Evolutionary conservation across 1,140 invertebrate genomes (phyloP).

Genomic region (Tribolium madens): DNA sequence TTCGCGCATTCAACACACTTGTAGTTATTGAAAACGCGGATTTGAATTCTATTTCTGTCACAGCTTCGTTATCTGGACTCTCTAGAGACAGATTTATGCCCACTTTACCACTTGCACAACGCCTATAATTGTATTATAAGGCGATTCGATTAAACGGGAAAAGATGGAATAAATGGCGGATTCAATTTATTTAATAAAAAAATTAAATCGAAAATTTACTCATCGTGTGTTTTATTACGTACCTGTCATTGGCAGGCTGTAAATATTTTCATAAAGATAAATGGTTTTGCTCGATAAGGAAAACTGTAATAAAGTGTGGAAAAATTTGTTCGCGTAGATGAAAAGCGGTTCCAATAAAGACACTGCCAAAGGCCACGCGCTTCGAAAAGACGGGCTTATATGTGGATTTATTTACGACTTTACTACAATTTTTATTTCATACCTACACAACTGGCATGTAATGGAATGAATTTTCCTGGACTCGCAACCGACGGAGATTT

Average conservation of each 20-base stretch:
- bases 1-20: not conserved
- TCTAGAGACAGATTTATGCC: constrained; percentile 40
- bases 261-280: constrained; percentile 23
- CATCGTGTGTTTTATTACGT: no score
- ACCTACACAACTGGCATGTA: not conserved
- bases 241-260: constrained; percentile 11
- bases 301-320: constrained; percentile 24
- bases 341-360: constrained; percentile 34
- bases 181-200: no score
- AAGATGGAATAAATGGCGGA: no score
- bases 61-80: constrained; percentile 40
- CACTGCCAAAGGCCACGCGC: constrained; percentile 7
- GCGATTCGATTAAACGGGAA: constrained; percentile 25
- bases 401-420: constrained; percentile 34
- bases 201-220: no score
- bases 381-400: not conserved
- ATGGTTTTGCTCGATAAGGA: constrained; percentile 21
- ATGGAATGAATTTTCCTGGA: constrained; percentile 24
- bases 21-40: constrained; percentile 15
- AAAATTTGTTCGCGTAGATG: constrained; percentile 13
- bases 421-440: constrained; percentile 20
- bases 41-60: constrained; percentile 39
- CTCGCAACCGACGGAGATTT: not conserved
- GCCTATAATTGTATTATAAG: constrained; percentile 32
- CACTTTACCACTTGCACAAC: constrained; percentile 34